These are phyloP conservation scores for Enteromius viviparus DNA, from an alignment of 2,797 vertebrate species.

Conservation along the genomic window DNA sequence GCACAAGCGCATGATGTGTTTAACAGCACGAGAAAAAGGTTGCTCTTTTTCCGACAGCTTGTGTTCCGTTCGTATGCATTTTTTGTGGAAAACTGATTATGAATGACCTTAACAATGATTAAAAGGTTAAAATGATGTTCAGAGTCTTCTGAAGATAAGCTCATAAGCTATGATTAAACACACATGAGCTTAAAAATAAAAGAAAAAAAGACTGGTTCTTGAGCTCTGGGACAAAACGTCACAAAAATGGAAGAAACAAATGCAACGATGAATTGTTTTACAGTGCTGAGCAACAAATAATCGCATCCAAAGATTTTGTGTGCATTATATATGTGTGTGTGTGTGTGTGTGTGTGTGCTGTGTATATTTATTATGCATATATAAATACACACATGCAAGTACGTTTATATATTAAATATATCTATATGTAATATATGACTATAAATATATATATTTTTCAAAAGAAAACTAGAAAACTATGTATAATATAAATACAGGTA, in stretches of 20 bases:
- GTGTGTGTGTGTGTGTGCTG: too few relatives aligned
- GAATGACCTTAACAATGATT: background rate
- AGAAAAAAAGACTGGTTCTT: background rate
- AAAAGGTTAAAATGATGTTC: background rate
- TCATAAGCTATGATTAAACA: slow-evolving; percentile 22
- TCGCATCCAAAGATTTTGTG: too few relatives aligned
- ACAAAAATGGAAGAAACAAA: background rate
- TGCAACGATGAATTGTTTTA: background rate
- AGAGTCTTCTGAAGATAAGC: slow-evolving; percentile 11
- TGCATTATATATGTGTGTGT: too few relatives aligned
- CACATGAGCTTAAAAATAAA: slow-evolving; percentile 2
- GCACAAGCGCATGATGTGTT: background rate
- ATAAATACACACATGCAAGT: too few relatives aligned
- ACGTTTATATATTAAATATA: too few relatives aligned
- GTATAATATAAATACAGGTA: too few relatives aligned
- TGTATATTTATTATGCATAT: too few relatives aligned
- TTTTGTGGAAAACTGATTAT: background rate
- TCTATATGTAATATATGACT: too few relatives aligned
- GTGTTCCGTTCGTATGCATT: background rate
- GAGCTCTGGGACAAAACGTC: background rate
- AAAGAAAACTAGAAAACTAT: too few relatives aligned
- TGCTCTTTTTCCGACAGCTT: background rate
- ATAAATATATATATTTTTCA: too few relatives aligned
- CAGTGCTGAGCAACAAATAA: too few relatives aligned
- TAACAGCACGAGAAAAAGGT: background rate